Evolutionary conservation across 2,888 invertebrate species (phyloP).

Genomic region (Cryptops parisi): DNA sequence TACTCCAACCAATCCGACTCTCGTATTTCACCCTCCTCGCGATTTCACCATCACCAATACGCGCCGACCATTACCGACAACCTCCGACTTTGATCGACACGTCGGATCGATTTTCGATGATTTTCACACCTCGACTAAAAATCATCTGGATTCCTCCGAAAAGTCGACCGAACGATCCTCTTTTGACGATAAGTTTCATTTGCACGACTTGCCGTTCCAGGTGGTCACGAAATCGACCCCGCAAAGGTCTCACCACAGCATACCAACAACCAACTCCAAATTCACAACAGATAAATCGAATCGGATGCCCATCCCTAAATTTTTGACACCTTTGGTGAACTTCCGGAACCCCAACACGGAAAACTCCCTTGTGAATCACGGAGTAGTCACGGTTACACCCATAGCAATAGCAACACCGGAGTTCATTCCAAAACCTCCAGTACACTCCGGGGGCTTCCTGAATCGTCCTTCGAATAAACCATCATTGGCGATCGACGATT

Average conservation of each 20-base stretch:
- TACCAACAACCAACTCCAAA: background rate
- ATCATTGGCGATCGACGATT: background rate
- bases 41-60: background rate
- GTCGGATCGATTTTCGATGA: background rate
- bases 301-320: conserved; percentile 6
- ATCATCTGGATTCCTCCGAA: background rate
- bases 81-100: background rate
- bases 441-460: background rate
- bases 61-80: background rate
- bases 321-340: conserved; percentile 11
- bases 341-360: conserved; percentile 2
- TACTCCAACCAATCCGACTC: background rate
- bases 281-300: background rate
- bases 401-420: conserved; percentile 9
- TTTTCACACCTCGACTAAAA: background rate
- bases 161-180: conserved; percentile 1
- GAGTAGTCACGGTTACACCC: conserved; percentile 8
- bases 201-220: background rate
- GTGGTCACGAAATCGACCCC: background rate
- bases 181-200: background rate
- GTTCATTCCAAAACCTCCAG: background rate
- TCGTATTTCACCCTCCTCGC: background rate
- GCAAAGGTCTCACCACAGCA: background rate
- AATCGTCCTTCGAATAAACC: background rate
- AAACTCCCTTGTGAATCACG: conserved; percentile 5